Conservation (phyloP, 2,888 invertebrate genomes). For the Cephus rjabovi region DNA sequence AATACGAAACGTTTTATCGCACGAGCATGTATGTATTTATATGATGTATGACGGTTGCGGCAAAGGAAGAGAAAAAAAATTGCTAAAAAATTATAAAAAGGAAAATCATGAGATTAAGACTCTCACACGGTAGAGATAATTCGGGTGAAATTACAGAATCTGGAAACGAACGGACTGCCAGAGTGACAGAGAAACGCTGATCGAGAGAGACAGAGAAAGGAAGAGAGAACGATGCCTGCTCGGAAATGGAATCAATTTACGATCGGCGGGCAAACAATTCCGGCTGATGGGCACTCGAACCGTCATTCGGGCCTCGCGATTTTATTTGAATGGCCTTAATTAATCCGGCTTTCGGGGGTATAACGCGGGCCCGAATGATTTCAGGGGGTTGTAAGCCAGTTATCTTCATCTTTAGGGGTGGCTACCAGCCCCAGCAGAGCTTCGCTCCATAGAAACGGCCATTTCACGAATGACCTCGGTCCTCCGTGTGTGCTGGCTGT, state of each 20-base stretch:
- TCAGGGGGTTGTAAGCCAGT: conserved; percentile 42
- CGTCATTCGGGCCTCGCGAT: conserved; percentile 46
- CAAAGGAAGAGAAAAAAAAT: not conserved
- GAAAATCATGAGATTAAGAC: not conserved
- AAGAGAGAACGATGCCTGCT: not conserved
- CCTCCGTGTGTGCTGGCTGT: not conserved
- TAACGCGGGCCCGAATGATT: not conserved
- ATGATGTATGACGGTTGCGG: not conserved
- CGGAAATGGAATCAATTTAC: not conserved
- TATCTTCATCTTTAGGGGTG: conserved; percentile 51
- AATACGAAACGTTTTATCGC: not conserved
- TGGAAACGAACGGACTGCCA: not conserved
- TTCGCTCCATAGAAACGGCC: not conserved
- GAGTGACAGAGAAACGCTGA: not conserved
- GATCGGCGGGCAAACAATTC: not conserved
- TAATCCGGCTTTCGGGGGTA: conserved; percentile 49
- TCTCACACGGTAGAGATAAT: not conserved
- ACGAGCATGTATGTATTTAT: not conserved
- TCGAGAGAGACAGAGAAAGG: not conserved
- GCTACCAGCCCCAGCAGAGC: not conserved
- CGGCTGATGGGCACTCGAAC: conserved; percentile 2
- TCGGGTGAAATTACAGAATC: not conserved
- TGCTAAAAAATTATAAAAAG: not conserved
- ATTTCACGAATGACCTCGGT: not conserved
- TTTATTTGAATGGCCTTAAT: conserved; percentile 54